Evolutionary conservation across 30 jellyfish, hydroid and myxozoan genomes (phyloP).

Genomic region (Sanderia malayensis): DNA sequence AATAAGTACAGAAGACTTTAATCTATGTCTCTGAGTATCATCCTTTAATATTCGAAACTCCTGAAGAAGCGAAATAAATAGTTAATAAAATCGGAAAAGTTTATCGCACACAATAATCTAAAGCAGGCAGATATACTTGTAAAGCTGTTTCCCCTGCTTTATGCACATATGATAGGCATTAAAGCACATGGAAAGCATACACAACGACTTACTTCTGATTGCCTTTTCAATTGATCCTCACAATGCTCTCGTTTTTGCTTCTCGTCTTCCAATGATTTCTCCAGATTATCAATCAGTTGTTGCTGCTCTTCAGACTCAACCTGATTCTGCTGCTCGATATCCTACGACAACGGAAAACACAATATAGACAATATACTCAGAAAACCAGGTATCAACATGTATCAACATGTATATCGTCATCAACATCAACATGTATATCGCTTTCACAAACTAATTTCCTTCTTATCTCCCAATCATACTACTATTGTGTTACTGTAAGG

Average conservation of each 20-base stretch:
- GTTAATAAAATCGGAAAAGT: too few species aligned
- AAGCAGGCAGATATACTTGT: background rate
- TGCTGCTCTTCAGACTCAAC: slow-evolving; percentile 72
- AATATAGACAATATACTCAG: background rate
- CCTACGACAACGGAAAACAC: too few species aligned
- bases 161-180: background rate
- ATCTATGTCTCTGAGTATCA: slow-evolving; percentile 51
- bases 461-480: too few species aligned
- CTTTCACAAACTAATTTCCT: too few species aligned
- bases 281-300: slow-evolving; percentile 56
- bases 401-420: too few species aligned
- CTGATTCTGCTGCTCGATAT: slow-evolving; percentile 69
- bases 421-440: too few species aligned
- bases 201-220: slow-evolving; percentile 51
- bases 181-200: too few species aligned
- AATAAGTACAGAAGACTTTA: slow-evolving; percentile 12
- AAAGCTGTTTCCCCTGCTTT: too few species aligned
- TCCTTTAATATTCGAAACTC: slow-evolving; percentile 39
- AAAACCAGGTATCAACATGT: too few species aligned
- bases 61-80: slow-evolving; percentile 9
- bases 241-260: slow-evolving; percentile 47
- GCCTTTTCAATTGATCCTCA: slow-evolving; percentile 47
- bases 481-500: too few species aligned
- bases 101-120: too few species aligned
- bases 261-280: slow-evolving; percentile 73